Conservation (phyloP, 2,797 vertebrate genomes). For the Orestias chungarensis region DNA sequence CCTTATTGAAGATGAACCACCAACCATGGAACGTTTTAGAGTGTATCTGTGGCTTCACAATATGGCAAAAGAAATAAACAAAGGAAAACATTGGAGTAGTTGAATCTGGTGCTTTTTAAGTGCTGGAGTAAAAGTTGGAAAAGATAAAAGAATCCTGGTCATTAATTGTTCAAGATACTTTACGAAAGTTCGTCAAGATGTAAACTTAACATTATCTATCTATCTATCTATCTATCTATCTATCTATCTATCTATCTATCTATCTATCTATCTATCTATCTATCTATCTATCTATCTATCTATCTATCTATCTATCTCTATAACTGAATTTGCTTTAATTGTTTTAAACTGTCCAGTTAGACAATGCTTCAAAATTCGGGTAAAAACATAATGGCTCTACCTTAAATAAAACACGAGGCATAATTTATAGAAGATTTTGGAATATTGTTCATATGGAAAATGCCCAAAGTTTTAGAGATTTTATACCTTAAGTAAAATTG, state of each 20-base stretch:
- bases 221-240: too few species aligned
- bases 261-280: slow-evolving; percentile 10
- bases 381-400: too few species aligned
- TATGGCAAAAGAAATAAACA: slow-evolving; percentile 45
- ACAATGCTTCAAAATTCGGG: not conserved
- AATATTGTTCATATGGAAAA: not conserved
- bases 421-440: not conserved
- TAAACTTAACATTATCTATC: too few species aligned
- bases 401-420: not conserved
- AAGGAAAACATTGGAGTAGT: slow-evolving; percentile 24
- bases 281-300: not conserved
- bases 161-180: not conserved
- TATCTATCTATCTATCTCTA: not conserved
- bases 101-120: not conserved
- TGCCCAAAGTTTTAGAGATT: too few species aligned
- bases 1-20: slow-evolving; percentile 45
- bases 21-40: slow-evolving; percentile 54
- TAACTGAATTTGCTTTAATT: not conserved
- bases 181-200: too few species aligned
- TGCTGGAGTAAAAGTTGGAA: not conserved
- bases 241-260: not conserved
- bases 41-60: slow-evolving; percentile 48
- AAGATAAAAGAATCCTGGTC: not conserved
- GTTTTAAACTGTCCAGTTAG: not conserved
- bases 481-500: not conserved